phyloP scores from a whole-genome alignment of 1,140 invertebrate species.

The Drosophila carrolli region DNA sequence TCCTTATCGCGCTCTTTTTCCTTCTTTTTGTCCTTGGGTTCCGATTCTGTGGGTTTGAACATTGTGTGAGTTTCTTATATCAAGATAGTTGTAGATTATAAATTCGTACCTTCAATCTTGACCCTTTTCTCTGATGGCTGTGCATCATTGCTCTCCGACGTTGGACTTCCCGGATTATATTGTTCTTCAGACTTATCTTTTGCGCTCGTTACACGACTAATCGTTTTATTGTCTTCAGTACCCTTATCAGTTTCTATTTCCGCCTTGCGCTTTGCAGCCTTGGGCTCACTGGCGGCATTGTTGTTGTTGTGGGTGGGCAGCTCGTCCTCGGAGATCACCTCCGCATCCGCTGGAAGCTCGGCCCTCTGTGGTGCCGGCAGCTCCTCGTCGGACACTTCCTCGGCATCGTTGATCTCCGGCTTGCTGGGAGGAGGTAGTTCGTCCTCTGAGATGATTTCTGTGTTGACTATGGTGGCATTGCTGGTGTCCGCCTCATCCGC shows the following conservation, averaged over 20 bases:
- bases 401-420: constrained; percentile 85
- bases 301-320: constrained; percentile 86
- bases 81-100: neutral
- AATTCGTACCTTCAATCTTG: constrained; percentile 84
- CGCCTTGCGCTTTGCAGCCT: constrained; percentile 80
- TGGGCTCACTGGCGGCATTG: constrained; percentile 85
- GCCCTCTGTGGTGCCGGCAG: constrained; percentile 90
- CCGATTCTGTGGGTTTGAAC: constrained; percentile 30
- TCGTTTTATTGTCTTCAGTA: constrained; percentile 14
- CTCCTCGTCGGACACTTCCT: constrained; percentile 91
- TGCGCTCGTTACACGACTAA: constrained; percentile 14
- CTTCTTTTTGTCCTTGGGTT: constrained; percentile 71
- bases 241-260: constrained; percentile 20
- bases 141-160: constrained; percentile 89
- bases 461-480: constrained; percentile 86
- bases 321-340: constrained; percentile 93
- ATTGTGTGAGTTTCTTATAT: no score
- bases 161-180: constrained; percentile 92
- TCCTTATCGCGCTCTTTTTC: constrained; percentile 76
- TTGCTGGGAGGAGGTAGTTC: constrained; percentile 85
- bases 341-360: constrained; percentile 91
- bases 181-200: constrained; percentile 87
- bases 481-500: constrained; percentile 67
- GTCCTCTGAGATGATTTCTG: constrained; percentile 89
- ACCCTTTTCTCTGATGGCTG: constrained; percentile 88